These are phyloP conservation scores for Mesocentrotus franciscanus DNA, from an alignment of 53 echinoderm and acorn worm genomes.

Conservation along the genomic window DNA sequence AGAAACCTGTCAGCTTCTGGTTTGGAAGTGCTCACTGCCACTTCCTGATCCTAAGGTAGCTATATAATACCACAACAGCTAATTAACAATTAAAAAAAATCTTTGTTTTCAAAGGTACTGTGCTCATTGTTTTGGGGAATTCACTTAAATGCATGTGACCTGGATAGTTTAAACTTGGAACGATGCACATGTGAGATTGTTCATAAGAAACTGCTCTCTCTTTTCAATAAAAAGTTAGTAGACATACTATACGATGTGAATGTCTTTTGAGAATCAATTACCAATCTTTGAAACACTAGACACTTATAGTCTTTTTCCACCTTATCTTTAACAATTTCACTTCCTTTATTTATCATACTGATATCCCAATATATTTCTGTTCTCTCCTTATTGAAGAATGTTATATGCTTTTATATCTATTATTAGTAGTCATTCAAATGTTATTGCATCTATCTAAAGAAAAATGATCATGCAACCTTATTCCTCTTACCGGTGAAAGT, in stretches of 20 bases:
- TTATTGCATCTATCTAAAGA: too few relatives aligned
- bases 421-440: too few relatives aligned
- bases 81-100: not conserved
- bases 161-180: slow-evolving; percentile 11
- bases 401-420: not conserved
- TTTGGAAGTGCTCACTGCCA: not conserved
- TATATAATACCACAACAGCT: not conserved
- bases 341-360: not conserved
- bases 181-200: not conserved
- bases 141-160: not conserved
- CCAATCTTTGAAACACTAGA: not conserved
- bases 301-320: not conserved
- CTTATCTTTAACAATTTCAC: not conserved
- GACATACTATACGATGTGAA: not conserved
- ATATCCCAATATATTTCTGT: not conserved
- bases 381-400: not conserved
- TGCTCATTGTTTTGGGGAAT: not conserved
- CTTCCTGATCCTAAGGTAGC: not conserved
- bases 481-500: not conserved
- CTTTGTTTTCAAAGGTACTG: not conserved
- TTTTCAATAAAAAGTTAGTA: not conserved
- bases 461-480: not conserved
- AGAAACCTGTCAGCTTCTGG: not conserved
- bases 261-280: not conserved
- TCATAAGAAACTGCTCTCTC: not conserved